A percentile compares a stretch with the other conserved stretches of the same genome.
Conservation (phyloP, 2,888 invertebrate species). For the Ennomos erosarius region DNA sequence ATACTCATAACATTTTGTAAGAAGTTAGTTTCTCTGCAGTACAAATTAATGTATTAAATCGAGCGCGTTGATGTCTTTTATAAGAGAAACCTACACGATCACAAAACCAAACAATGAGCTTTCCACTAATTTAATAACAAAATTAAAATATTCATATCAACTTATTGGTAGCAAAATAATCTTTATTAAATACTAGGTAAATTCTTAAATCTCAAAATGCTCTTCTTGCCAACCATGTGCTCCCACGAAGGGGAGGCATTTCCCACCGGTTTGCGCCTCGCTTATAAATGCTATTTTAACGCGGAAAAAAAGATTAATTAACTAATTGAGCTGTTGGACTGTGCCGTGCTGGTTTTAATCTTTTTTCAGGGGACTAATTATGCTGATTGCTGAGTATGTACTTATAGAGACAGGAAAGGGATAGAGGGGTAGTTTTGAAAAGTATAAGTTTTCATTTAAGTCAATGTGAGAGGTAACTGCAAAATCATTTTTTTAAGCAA, state of each 20-base stretch:
- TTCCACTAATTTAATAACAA: neutral
- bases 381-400: slow-evolving; percentile 56
- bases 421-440: slow-evolving; percentile 13
- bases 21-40: too few species aligned
- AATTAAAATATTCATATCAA: neutral
- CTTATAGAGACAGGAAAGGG: slow-evolving; percentile 36
- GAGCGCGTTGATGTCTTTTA: slow-evolving; percentile 33
- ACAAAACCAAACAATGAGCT: neutral
- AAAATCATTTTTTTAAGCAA: too few species aligned
- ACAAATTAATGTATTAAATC: neutral
- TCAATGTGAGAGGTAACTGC: too few species aligned
- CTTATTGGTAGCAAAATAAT: too few species aligned
- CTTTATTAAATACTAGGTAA: too few species aligned
- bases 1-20: too few species aligned
- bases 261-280: slow-evolving; percentile 78
- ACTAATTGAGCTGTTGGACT: slow-evolving; percentile 80
- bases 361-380: slow-evolving; percentile 64
- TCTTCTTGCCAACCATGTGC: slow-evolving; percentile 60
- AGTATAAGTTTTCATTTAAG: neutral
- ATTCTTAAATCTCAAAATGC: neutral
- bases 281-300: slow-evolving; percentile 84
- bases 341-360: slow-evolving; percentile 55
- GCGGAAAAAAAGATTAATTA: slow-evolving; percentile 85
- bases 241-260: slow-evolving; percentile 62
- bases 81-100: neutral